Percentiles rank a stretch among this genome's conserved stretches.
Evolutionary conservation across 2,797 vertebrate species (phyloP).

Genomic region (Lophius americanus): DNA sequence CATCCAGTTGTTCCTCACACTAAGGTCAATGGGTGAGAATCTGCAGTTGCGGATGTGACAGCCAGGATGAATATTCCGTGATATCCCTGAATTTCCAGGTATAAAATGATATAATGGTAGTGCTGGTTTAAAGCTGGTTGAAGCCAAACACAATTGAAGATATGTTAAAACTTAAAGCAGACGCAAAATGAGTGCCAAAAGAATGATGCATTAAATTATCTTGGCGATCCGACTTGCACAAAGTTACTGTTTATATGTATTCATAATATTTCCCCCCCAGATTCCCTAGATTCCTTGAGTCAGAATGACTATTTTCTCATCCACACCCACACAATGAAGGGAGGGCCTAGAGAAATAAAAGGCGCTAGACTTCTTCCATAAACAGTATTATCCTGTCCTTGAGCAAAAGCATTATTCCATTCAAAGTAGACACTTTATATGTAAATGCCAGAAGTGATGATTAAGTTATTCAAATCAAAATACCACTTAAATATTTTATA

Average conservation of each 20-base stretch:
- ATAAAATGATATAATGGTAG: too few species aligned
- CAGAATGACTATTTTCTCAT: constrained; percentile 14
- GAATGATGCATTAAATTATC: neutral
- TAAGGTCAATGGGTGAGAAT: too few species aligned
- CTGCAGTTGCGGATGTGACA: too few species aligned
- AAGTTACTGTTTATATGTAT: neutral
- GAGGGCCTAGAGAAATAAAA: constrained; percentile 47
- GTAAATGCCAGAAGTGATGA: constrained; percentile 76
- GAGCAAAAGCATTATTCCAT: constrained; percentile 65
- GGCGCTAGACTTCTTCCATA: constrained; percentile 50
- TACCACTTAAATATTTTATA: constrained; percentile 76
- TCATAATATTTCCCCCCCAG: neutral
- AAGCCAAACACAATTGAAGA: too few species aligned
- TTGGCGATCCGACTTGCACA: constrained; percentile 1
- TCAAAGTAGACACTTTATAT: constrained; percentile 75
- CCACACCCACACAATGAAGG: constrained; percentile 5
- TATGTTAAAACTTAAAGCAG: neutral
- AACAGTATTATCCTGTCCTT: constrained; percentile 70
- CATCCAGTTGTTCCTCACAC: too few species aligned
- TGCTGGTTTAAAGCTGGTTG: too few species aligned
- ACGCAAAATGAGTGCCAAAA: neutral
- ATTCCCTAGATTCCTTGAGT: constrained; percentile 22
- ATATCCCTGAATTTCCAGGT: too few species aligned
- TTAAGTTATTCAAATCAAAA: constrained; percentile 77
- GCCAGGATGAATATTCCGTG: too few species aligned